Evolutionary conservation across 2,888 invertebrate genomes (phyloP).

Genomic region (Chorisops tibialis): DNA sequence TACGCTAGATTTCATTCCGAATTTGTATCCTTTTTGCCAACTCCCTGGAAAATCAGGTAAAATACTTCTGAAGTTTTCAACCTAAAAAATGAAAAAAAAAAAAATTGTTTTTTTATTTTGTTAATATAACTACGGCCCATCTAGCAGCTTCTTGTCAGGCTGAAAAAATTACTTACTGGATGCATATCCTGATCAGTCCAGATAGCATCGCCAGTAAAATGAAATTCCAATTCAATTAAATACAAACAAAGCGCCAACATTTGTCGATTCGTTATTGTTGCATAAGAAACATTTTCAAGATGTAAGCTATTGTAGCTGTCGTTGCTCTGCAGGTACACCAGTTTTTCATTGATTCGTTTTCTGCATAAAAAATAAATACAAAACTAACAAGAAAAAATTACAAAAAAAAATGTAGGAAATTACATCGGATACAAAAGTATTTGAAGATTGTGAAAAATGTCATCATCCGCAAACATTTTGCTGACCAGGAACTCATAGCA

Average conservation of each 20-base stretch:
- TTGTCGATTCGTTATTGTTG: conserved; percentile 53
- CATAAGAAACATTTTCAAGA: conserved; percentile 41
- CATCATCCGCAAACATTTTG: conserved; percentile 54
- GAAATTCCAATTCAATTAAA: conserved; percentile 66
- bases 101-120: too few species aligned
- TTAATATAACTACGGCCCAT: too few species aligned
- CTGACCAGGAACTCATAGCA: conserved; percentile 58
- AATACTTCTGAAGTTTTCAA: conserved; percentile 46
- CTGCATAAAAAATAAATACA: conserved; percentile 38
- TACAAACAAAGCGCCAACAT: conserved; percentile 66
- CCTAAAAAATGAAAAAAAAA: conserved; percentile 11
- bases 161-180: conserved; percentile 44
- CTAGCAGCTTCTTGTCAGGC: too few species aligned
- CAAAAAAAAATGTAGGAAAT: not conserved
- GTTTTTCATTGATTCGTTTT: conserved; percentile 47
- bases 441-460: conserved; percentile 61
- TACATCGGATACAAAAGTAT: conserved; percentile 69
- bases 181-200: conserved; percentile 56
- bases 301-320: conserved; percentile 41
- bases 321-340: conserved; percentile 38
- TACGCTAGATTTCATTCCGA: conserved; percentile 41
- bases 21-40: conserved; percentile 45
- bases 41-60: conserved; percentile 49
- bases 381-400: conserved; percentile 43
- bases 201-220: conserved; percentile 74